Base-by-base conservation (phyloP, 2,888 invertebrate genomes). In the Axea sp. region DNA sequence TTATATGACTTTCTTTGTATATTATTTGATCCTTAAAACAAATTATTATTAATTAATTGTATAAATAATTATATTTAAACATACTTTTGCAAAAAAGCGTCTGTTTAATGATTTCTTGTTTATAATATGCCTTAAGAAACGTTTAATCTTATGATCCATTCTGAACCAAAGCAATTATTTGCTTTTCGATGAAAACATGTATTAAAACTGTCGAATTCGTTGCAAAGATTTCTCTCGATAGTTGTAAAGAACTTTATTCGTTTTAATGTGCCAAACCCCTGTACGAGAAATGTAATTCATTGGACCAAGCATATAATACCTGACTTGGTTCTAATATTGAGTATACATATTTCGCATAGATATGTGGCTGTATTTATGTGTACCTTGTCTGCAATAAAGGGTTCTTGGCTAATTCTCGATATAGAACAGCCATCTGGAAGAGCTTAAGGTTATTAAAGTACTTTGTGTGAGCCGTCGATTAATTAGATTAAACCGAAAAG, bases 391-490 rank as follows among this genome's bases (percentile, higher is more conserved):
- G 59, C 47, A 53, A 69, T 74, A 69, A 60, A 74, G 74, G 74
- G 59, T 53, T 69, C 65, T 47, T 35, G 60, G 64, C 64, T 74
- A 69, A 74, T 69, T 69, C 55, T 60, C 74, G 59, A 74, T 74
- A 74, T 59, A 69, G 74, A 60, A 74, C 59, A 74, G 60, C 69
- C 65, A 74, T 74, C 74, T 74, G 65, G 47, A 74, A 69, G 57
- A 69, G 59, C 74, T 74, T 74, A 51, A 69, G 59, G 68, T 74
- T 64, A 74, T 74, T 74, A 64, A 69, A 74, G 47, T 64, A 47
- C 74, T 68, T 74, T 69, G 68, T 64, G 62, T 33, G 53, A 33
- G 59, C 47, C 55, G 62, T 47, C 73, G 67, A 73, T 60, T 73
- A 67, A 73, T 74, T 69, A 62, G 69, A 74, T 74, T 74, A 62